These are phyloP conservation scores for Tipula unca DNA, from an alignment of 2,888 invertebrate species.

Conservation along the genomic window DNA sequence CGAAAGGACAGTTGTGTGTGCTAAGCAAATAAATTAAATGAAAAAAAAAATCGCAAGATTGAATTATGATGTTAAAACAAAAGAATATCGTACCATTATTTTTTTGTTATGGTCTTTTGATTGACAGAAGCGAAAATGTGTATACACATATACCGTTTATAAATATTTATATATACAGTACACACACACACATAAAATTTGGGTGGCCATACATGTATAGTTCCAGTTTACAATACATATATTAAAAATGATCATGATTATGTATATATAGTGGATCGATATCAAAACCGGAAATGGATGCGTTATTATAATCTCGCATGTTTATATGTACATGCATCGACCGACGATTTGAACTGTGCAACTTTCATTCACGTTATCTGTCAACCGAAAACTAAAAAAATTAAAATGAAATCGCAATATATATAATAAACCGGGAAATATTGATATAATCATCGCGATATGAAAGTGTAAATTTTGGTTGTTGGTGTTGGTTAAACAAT, in stretches of 20 bases:
- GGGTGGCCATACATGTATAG: background rate
- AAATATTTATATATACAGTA: background rate
- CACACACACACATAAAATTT: background rate
- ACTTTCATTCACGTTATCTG: background rate
- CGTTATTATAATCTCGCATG: background rate
- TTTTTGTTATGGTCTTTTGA: background rate
- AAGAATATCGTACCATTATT: background rate
- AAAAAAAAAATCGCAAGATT: background rate
- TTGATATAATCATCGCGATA: background rate
- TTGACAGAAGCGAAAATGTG: background rate
- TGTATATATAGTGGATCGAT: background rate
- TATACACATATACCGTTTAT: background rate
- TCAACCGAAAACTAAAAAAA: background rate
- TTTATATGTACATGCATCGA: background rate
- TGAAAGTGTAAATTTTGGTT: background rate
- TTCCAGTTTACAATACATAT: background rate
- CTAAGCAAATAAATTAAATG: background rate
- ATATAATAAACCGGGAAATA: background rate
- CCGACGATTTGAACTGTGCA: background rate
- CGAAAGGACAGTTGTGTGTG: background rate
- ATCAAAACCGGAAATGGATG: background rate
- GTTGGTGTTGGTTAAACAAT: background rate
- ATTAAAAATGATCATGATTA: background rate
- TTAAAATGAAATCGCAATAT: background rate
- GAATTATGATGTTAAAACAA: background rate